Base-by-base conservation (phyloP, 2,113 vertebrate genomes). In the Tenebrosternarchus preto region DNA sequence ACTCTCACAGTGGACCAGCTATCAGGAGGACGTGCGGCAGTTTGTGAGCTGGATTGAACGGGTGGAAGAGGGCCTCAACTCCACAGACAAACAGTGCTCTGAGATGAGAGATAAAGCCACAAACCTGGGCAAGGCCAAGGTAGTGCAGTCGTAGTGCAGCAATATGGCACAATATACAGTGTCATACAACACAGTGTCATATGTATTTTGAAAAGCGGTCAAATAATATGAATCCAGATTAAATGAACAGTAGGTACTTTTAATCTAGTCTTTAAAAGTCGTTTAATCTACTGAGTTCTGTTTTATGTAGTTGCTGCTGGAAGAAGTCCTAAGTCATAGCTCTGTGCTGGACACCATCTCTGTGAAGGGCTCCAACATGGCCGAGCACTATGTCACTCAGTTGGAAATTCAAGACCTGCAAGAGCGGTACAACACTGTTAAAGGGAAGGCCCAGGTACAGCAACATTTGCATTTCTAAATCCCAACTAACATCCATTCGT, bases 1-100 rank as follows among this genome's bases (percentile, higher is more conserved):
- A 19, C 95, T 98, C 6, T 98, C 96, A 0, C 95, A 98, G 77
- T 99, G 97, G 98, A 98, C 97, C 61, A 98, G 95, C 88, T 99
- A 98, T 59, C 96, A 98, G 89, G 98, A 99, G 83, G 97, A 98
- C 0, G 93, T 98, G 27, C 92, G 92, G 2, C 96, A 96, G 90
- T 98, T 99, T 89, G 90, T 95, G 66, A 87, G 88, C 73, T 99
- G 98, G 98, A 96, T 99, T 95, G 96, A 98, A 43, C 83, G 92
- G 0, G 88, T 96, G 39, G 97, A 98, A 88, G 92, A 93, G 85
- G 95, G 89, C 12, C 90, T 99, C 15, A 91, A 83, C n/a, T 92
- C 92, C 77, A 92, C 92, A 0, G 95, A 96, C 77, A 94, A 93
- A 84, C 95, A 94, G 0, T 93, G 89, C 78, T 91, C 95, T 0